Conservation (phyloP, 2,113 vertebrate genomes). For the Sinocyclocheilus maitianheensis region DNA sequence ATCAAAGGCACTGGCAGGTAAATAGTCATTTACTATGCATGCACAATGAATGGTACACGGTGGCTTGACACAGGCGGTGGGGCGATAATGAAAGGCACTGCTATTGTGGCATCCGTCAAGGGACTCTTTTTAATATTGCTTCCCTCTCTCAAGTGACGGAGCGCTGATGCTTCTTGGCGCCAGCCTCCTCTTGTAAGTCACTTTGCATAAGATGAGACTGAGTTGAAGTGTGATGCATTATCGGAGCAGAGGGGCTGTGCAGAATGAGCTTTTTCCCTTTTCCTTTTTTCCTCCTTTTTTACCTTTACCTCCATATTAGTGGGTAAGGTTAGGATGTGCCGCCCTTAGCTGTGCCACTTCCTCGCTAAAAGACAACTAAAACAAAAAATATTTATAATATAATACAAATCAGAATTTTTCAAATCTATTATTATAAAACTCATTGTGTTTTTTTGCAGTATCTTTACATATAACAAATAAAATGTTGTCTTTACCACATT, state of each 20-base stretch:
- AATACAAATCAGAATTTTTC: not conserved
- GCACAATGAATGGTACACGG: conserved; percentile 85
- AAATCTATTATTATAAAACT: not conserved
- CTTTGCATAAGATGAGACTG: conserved; percentile 85
- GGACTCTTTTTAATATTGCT: conserved; percentile 75
- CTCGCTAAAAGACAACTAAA: not conserved
- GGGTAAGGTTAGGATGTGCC: not conserved
- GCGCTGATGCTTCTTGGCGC: conserved; percentile 81
- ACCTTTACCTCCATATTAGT: not conserved
- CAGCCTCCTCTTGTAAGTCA: conserved; percentile 84
- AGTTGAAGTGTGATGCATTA: conserved; percentile 85
- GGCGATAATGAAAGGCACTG: conserved; percentile 85
- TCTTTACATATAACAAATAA: not conserved
- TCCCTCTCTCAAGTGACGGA: conserved; percentile 81
- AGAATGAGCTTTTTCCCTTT: conserved; percentile 45
- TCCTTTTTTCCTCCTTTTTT: conserved; percentile 16
- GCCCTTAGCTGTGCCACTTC: not conserved
- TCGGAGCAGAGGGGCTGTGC: conserved; percentile 49
- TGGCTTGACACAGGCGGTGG: conserved; percentile 79
- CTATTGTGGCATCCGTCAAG: conserved; percentile 82
- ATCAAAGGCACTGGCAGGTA: conserved; percentile 89
- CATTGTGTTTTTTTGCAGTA: not conserved
- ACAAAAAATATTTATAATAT: not conserved
- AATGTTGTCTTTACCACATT: not conserved
- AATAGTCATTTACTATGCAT: conserved; percentile 91